These are phyloP conservation scores for Trinorchestia longiramus DNA, from an alignment of 1,140 invertebrate species.

Conservation along the genomic window DNA sequence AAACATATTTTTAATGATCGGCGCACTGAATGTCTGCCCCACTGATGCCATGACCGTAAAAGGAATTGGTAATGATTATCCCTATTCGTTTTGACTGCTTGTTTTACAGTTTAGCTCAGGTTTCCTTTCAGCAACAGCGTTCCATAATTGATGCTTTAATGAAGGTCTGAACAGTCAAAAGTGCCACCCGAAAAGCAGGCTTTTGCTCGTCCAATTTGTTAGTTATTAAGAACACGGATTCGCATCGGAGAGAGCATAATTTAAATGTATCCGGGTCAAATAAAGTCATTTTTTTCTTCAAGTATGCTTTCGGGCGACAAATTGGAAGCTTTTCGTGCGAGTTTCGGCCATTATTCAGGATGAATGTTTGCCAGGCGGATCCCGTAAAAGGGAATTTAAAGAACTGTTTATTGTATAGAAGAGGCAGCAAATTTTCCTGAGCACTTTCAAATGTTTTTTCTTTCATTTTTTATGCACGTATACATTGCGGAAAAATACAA, in stretches of 20 bases:
- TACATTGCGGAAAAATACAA: no score
- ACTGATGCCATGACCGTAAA: not conserved
- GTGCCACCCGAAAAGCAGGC: not conserved
- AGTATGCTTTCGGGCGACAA: not conserved
- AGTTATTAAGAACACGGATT: not conserved
- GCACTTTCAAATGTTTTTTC: no score
- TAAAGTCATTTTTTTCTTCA: not conserved
- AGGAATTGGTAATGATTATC: not conserved
- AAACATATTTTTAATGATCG: no score
- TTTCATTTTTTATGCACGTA: no score
- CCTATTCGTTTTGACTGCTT: not conserved
- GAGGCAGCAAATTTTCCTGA: not conserved
- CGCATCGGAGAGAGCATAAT: not conserved
- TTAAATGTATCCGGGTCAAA: not conserved
- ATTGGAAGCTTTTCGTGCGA: not conserved
- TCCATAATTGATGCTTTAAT: constrained; percentile 35
- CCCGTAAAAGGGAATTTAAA: not conserved
- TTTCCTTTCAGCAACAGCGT: not conserved
- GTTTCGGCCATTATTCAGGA: not conserved
- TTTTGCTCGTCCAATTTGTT: not conserved
- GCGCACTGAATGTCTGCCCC: not conserved
- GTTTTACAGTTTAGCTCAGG: not conserved
- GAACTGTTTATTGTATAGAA: not conserved
- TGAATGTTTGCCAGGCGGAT: not conserved
- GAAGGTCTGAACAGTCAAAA: not conserved